Percentiles rank a stretch among this genome's conserved stretches.
These are phyloP conservation scores for Phenacoccus solenopsis DNA, from an alignment of 1,140 invertebrate genomes.

Conservation along the genomic window DNA sequence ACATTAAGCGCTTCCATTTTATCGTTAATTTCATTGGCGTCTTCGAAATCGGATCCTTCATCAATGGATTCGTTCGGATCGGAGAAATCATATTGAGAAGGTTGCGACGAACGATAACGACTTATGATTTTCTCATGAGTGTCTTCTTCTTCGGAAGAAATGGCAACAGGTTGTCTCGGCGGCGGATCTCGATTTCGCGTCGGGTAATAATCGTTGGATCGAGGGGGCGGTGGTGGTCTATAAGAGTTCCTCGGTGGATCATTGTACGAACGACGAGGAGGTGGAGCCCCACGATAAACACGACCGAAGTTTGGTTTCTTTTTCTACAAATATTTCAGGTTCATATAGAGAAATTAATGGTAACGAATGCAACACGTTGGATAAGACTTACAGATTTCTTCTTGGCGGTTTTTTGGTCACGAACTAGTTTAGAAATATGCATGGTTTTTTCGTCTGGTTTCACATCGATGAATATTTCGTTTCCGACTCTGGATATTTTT, in stretches of 20 bases:
- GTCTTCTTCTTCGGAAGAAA: neutral
- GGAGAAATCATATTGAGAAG: neutral
- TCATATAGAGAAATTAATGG: neutral
- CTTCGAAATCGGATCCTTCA: neutral
- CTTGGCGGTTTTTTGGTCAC: neutral
- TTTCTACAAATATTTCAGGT: neutral
- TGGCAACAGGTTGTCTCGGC: neutral
- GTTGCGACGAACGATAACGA: neutral
- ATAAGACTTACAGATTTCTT: neutral
- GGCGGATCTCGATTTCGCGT: neutral
- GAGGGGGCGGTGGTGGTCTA: neutral
- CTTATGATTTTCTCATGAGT: neutral
- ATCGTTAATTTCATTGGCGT: neutral
- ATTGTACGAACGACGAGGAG: neutral
- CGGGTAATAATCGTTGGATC: neutral
- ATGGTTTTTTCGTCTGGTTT: neutral
- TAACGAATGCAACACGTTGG: neutral
- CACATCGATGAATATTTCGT: neutral
- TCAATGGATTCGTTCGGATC: neutral
- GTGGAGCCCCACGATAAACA: neutral
- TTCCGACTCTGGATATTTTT: neutral
- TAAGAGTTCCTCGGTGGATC: neutral
- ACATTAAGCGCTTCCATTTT: neutral
- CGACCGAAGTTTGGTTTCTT: neutral
- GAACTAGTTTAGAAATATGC: neutral